phyloP scores from a whole-genome alignment of 2,797 vertebrate species.

The Parauchenoglanis punctatus region DNA sequence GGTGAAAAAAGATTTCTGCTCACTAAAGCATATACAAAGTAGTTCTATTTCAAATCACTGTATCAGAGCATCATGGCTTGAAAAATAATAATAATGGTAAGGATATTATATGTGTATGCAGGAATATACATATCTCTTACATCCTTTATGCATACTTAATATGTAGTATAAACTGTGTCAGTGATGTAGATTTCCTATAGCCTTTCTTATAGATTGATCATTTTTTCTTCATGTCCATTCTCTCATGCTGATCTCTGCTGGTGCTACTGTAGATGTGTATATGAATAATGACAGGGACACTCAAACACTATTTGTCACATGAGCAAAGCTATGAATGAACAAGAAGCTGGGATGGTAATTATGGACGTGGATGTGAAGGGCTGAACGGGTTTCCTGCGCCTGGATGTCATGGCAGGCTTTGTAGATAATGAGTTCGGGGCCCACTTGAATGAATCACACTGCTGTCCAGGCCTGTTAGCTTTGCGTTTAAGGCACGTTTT shows the following conservation, averaged over 20 bases:
- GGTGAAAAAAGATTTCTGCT: slow-evolving; percentile 27
- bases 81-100: neutral
- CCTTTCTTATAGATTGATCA: neutral
- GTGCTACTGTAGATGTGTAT: neutral
- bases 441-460: slow-evolving; percentile 39
- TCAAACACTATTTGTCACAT: slow-evolving; percentile 21
- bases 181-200: neutral
- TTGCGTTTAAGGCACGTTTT: slow-evolving; percentile 10
- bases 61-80: slow-evolving; percentile 1
- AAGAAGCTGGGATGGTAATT: slow-evolving; percentile 29
- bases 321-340: slow-evolving; percentile 37
- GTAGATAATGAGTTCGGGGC: slow-evolving; percentile 41
- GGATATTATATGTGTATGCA: neutral
- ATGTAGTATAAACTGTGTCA: neutral
- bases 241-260: neutral
- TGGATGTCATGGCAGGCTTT: slow-evolving; percentile 37
- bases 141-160: neutral
- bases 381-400: slow-evolving; percentile 13
- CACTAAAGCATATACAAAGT: slow-evolving; percentile 24
- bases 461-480: slow-evolving; percentile 10
- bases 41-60: slow-evolving; percentile 2
- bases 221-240: neutral
- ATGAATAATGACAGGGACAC: slow-evolving; percentile 14
- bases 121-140: neutral
- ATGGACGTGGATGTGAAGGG: slow-evolving; percentile 12